A percentile compares a stretch with the other conserved stretches of the same genome.
These are phyloP conservation scores for Megalopta genalis DNA, from an alignment of 1,140 invertebrate species.

Conservation along the genomic window DNA sequence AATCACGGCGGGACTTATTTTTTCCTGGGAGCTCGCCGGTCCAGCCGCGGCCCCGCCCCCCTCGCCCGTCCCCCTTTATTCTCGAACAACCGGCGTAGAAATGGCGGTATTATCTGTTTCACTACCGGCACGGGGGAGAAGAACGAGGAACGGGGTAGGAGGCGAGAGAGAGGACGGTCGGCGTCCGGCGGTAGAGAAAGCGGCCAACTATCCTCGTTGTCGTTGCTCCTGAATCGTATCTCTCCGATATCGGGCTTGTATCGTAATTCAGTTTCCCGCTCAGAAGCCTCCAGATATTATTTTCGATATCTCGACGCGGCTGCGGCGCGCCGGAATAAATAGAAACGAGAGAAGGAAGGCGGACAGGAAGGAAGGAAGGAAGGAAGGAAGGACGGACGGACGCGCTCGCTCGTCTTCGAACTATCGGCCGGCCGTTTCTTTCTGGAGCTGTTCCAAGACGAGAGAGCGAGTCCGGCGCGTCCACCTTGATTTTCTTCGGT, in stretches of 20 bases:
- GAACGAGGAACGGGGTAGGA: background rate
- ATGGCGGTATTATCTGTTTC: conserved; percentile 76
- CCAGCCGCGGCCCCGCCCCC: background rate
- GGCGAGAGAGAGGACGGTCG: no score
- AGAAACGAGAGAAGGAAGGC: conserved; percentile 32
- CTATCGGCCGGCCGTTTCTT: conserved; percentile 9
- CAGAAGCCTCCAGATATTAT: conserved; percentile 72
- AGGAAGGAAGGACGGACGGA: no score
- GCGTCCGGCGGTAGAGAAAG: no score
- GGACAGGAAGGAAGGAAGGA: no score
- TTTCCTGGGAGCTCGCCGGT: conserved; percentile 47
- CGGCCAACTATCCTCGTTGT: conserved; percentile 8
- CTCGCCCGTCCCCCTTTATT: conserved; percentile 29
- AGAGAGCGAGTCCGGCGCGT: conserved; percentile 13
- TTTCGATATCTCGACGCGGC: conserved; percentile 70
- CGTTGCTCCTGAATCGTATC: conserved; percentile 64
- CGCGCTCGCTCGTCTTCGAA: no score
- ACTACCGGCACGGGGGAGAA: conserved; percentile 49
- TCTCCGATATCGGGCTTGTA: conserved; percentile 64
- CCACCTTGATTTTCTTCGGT: conserved; percentile 24
- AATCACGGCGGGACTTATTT: conserved; percentile 65
- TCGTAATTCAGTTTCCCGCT: conserved; percentile 72
- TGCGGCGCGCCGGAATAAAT: conserved; percentile 46
- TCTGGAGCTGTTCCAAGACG: conserved; percentile 26
- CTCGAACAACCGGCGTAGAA: conserved; percentile 57